Evolutionary conservation across 2,113 vertebrate species (phyloP), one percentile per base, ranked within the genome.

Genomic region (Orcinus orca): DNA sequence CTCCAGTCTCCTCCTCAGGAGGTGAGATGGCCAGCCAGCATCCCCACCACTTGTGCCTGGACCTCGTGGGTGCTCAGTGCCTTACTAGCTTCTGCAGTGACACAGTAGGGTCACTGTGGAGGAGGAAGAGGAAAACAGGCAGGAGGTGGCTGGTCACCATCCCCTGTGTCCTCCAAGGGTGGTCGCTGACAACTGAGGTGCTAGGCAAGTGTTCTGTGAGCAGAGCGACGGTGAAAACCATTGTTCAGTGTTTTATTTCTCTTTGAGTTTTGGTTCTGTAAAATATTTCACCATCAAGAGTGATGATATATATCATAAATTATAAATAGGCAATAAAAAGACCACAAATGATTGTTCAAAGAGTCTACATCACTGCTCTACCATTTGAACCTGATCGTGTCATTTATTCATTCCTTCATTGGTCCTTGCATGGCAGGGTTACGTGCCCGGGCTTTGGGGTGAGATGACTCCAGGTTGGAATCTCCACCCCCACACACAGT

Each of bases 11-110:
- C 94, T 83, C 62, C 81, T 95, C 0, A 0, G 68, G 96, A 95
- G 96, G 90, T 88, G 86, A 62, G 33, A 96, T 23, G 44, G 67
- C 13, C 92, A 53, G 90, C 88, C 44, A 29, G 53, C 63, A 71
- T 33, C 55, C 60, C 74, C 8, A 7, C 41, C 33, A 6, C 70
- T 85, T 1, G 5, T 38, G 85, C 68, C 38, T 90, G 79, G 15
- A 70, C 29, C 25, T 95, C 0, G 1, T 3, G 73, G 80, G 44
- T 2, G 3, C 9, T 53, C 23, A 1, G 29, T 62, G 68, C 26
- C 60, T 60, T 47, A 29, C 25, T 58, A 21, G 17, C 33, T 55
- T 63, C 74, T n/a, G 21, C 29, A 38, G 20, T 68, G 82, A 29
- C 12, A 17, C 47, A 20, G 31, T 15, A 47, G 47, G 47, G 47